Base-by-base conservation (phyloP, 2,797 vertebrate species). In the Bryconaethiops microstoma region DNA sequence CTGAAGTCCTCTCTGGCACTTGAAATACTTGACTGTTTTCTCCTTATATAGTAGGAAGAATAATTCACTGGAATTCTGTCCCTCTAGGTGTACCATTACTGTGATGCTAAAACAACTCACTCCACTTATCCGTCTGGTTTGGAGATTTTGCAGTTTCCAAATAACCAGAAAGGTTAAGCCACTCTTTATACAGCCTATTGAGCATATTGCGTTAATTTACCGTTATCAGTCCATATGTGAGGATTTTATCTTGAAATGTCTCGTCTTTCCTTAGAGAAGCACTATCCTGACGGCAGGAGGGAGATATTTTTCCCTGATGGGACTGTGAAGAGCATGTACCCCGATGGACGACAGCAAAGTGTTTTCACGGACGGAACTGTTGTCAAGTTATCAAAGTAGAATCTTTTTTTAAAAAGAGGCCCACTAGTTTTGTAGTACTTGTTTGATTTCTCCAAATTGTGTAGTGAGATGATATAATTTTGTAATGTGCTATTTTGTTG, bases 221-320 rank as follows among this genome's bases (percentile, higher is more conserved):
- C 14, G 40, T 59, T 13, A 52, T 48, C 52, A 29, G 13, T 64
- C 9, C n/a, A 23, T 2, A 9, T 21, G 60, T 12, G 13, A 35
- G 21, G 25, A 16, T 45, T 21, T 29, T 6, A 9, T 50, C 9
- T 54, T 67, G 5, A 72, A 29, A 50, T 67, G 55, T 54, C 45
- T 69, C 23, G 6, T 81, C 86, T 85, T 79, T 82, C 25, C 83
- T 2, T 21, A 94, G 94, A 95, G 90, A 96, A 92, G 77, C 84
- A 90, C 85, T 88, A 93, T 85, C 93, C 94, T 0, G 77, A 92
- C 48, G 93, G 92, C 19, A 93, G 83, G 17, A 93, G 91, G 83
- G 92, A 95, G 88, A 93, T 91, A 7, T 23, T 92, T 74, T 95
- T 95, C 87, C 92, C 94, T 0, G 93, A 96, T 52, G 91, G 90